phyloP scores from a whole-genome alignment of 2,113 vertebrate species.

The Psilopsiagon aurifrons region DNA sequence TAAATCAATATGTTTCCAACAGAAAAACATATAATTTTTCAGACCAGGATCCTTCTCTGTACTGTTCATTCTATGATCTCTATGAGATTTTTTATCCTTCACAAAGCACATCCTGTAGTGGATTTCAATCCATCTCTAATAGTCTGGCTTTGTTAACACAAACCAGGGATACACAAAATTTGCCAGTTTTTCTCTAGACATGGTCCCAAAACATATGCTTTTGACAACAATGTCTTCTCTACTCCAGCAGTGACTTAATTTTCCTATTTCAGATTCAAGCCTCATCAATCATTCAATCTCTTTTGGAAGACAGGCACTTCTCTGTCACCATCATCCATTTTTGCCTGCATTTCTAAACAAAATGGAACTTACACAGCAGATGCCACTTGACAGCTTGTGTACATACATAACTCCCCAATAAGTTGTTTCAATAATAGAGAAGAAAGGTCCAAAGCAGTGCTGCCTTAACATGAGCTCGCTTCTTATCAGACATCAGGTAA shows the following conservation, averaged over 20 bases:
- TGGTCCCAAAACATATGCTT: neutral
- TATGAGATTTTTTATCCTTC: neutral
- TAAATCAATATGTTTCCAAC: neutral
- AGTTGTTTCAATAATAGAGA: neutral
- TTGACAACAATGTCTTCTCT: slow-evolving; percentile 9
- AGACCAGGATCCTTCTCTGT: neutral
- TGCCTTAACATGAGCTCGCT: neutral
- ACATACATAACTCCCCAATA: neutral
- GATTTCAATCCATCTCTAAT: neutral
- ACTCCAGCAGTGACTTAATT: slow-evolving; percentile 15
- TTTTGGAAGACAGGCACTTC: neutral
- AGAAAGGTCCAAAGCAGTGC: neutral
- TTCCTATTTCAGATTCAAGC: neutral
- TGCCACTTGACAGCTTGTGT: neutral
- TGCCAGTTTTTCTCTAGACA: neutral
- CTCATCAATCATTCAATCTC: neutral
- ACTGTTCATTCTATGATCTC: neutral
- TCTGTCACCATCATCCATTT: neutral
- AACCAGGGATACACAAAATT: neutral
- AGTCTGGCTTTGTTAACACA: neutral
- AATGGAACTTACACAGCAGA: neutral
- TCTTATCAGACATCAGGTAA: neutral
- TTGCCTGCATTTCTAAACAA: neutral
- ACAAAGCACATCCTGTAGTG: neutral
- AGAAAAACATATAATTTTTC: neutral